Evolutionary conservation across 2,797 vertebrate species (phyloP), one percentile per base, ranked within the genome.

Genomic region (Parauchenoglanis punctatus): DNA sequence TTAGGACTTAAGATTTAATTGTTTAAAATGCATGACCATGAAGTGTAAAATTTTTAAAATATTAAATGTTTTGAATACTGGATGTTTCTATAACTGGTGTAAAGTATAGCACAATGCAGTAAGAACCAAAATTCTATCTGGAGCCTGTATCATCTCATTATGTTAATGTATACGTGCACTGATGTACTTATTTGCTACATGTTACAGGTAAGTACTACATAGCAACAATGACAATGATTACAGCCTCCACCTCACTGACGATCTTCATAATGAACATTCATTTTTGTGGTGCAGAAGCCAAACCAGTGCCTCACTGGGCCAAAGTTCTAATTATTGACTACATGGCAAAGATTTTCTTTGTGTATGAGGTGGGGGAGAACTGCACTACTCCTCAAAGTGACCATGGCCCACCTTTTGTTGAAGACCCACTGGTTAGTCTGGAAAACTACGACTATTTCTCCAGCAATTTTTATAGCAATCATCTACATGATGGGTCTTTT

Each of bases 261-360:
- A 99, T 99, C 91, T 99, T 99, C 92, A 98, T 99, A 91, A 99
- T 99, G 98, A 99, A 99, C 82, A 97, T 99, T 89, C 98, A 99
- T 91, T 98, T 99, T 85, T 99, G 98, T 17, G 98, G 98, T 28
- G 96, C 98, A 0, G 98, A 99, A 93, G 98, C 98, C 88, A 97
- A 96, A 89, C 98, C 98, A 0, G 98, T 99, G 82, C 98, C 98
- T 6, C 96, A 93, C 4, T 99, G 98, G 98, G 98, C 98, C 25
- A 97, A 96, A 86, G 97, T 99, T 83, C 93, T 99, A 89, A 98
- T 99, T 93, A 95, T 99, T 83, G 97, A 97, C 92, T 99, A 99
- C 93, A 99, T 99, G 98, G 97, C 98, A 54, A 98, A 97, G 94
- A 96, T 99, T 76, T 96, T 98, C 89, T 98, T 98, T 83, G 98